Conservation (phyloP, 2,797 vertebrate genomes). For the Borostomias antarcticus region DNA sequence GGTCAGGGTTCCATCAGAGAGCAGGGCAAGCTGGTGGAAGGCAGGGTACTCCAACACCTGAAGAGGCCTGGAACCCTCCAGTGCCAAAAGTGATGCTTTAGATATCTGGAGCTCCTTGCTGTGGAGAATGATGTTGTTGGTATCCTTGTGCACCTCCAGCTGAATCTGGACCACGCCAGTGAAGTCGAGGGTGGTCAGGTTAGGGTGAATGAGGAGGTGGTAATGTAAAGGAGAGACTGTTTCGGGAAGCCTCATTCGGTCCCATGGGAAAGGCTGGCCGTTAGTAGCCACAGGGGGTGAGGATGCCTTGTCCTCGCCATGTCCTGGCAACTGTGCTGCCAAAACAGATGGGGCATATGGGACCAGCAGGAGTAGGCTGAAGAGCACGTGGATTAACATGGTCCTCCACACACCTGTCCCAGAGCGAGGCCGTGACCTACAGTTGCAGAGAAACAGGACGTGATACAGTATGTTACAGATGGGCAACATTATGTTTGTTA, state of each 20-base stretch:
- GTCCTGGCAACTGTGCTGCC: constrained; percentile 57
- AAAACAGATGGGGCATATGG: constrained; percentile 24
- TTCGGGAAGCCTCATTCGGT: constrained; percentile 81
- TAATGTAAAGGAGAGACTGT: constrained; percentile 81
- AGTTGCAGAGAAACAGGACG: background rate
- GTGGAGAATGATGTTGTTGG: constrained; percentile 79
- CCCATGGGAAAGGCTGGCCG: constrained; percentile 82
- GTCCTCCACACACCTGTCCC: constrained; percentile 45
- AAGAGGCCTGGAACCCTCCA: constrained; percentile 49
- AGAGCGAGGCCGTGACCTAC: background rate
- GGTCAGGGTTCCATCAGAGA: constrained; percentile 67
- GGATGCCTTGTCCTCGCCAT: constrained; percentile 22
- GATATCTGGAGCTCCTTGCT: constrained; percentile 77
- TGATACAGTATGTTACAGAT: background rate
- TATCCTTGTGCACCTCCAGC: constrained; percentile 73
- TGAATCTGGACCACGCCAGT: constrained; percentile 75
- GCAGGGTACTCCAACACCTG: constrained; percentile 75
- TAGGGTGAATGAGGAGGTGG: constrained; percentile 85
- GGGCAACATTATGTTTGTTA: background rate
- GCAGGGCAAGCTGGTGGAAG: constrained; percentile 84
- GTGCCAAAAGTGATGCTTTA: constrained; percentile 63
- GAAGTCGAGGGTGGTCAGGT: constrained; percentile 84
- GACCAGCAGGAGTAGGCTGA: constrained; percentile 50
- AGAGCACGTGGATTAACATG: constrained; percentile 55
- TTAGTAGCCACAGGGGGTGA: constrained; percentile 56